A percentile compares a stretch with the other conserved stretches of the same genome.
These are phyloP conservation scores for Hemibagrus guttatus DNA, from an alignment of 2,797 vertebrate genomes.

Conservation along the genomic window DNA sequence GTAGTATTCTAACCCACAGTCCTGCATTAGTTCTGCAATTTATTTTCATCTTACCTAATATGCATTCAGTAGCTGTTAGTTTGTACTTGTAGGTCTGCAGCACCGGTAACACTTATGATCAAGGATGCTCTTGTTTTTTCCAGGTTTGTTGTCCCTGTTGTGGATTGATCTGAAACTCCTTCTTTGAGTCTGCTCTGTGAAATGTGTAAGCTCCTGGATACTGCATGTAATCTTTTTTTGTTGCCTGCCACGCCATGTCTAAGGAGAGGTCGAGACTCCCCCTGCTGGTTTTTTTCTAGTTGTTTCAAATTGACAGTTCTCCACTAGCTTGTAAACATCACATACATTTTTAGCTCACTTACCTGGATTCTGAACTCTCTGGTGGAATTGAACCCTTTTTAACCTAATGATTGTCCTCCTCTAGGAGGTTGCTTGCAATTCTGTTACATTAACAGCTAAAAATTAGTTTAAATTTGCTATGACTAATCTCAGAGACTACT, in stretches of 20 bases:
- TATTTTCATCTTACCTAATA: neutral
- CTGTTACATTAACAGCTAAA: neutral
- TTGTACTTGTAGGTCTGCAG: neutral
- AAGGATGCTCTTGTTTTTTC: neutral
- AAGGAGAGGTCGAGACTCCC: neutral
- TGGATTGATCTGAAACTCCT: neutral
- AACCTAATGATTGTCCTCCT: neutral
- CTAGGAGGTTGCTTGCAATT: neutral
- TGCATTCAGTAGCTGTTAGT: neutral
- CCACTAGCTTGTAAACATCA: neutral
- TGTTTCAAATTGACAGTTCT: conserved; percentile 1
- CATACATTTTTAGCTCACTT: neutral
- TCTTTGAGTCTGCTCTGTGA: neutral
- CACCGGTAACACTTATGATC: neutral
- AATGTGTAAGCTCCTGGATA: conserved; percentile 8
- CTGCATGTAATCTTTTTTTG: conserved; percentile 9
- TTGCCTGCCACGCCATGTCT: neutral
- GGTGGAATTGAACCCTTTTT: neutral
- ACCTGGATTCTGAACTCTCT: neutral
- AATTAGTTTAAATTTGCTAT: neutral
- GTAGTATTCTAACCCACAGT: neutral
- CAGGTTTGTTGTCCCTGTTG: conserved; percentile 4
- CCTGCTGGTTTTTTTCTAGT: neutral
- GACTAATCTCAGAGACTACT: neutral
- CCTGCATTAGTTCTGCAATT: neutral